These are phyloP conservation scores for Gallinago jamesoni DNA, from an alignment of 2,113 vertebrate genomes.

Conservation along the genomic window DNA sequence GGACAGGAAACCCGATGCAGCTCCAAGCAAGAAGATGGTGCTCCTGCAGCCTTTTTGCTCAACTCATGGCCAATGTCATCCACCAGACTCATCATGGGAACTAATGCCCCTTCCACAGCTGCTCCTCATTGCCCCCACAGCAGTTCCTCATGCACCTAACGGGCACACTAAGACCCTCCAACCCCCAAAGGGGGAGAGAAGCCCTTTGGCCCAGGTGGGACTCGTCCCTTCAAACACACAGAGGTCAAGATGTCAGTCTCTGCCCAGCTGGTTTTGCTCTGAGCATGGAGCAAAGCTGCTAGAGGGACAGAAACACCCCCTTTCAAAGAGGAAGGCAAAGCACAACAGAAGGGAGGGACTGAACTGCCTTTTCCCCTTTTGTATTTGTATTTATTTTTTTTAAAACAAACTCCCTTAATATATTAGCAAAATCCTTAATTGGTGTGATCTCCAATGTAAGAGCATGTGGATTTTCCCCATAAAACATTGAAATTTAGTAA, in stretches of 20 bases:
- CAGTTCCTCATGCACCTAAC: fast-evolving
- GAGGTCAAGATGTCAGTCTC: neutral
- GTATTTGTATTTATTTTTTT: neutral
- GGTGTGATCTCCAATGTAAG: neutral
- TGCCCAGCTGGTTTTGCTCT: neutral
- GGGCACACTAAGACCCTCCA: neutral
- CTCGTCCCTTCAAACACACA: fast-evolving
- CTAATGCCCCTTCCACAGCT: neutral
- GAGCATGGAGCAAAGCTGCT: neutral
- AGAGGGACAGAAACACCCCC: neutral
- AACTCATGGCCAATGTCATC: fast-evolving
- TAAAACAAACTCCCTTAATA: neutral
- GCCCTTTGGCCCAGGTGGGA: neutral
- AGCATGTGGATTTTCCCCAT: neutral
- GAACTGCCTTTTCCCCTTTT: fast-evolving
- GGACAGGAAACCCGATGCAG: fast-evolving
- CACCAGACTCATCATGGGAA: too few relatives aligned
- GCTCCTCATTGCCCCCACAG: neutral
- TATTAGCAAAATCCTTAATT: neutral
- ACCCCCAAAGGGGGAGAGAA: too few relatives aligned
- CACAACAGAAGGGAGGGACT: neutral
- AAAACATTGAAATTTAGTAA: neutral
- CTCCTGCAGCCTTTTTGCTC: neutral
- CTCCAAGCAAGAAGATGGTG: fast-evolving
- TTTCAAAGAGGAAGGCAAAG: neutral